These are phyloP conservation scores for Doris montereyensis DNA, from an alignment of 2,888 invertebrate species.

Conservation along the genomic window DNA sequence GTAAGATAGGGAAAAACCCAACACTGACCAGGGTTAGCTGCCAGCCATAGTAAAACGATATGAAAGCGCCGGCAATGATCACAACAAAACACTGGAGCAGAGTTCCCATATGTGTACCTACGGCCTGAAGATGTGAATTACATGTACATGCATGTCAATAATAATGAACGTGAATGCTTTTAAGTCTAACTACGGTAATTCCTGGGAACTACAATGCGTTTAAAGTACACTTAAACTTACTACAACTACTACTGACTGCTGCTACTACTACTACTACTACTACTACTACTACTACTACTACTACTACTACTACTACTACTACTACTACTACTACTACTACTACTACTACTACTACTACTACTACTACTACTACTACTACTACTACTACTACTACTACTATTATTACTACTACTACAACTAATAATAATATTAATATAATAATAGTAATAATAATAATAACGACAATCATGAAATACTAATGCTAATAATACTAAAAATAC, in stretches of 20 bases:
- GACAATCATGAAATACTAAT: no score
- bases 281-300: slow-evolving; percentile 26
- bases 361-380: neutral
- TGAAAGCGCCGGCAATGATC: neutral
- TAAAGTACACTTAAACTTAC: no score
- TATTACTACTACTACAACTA: neutral
- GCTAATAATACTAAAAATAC: no score
- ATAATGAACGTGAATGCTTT: no score
- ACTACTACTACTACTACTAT: neutral
- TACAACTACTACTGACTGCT: no score
- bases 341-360: slow-evolving; percentile 16
- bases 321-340: slow-evolving; percentile 36
- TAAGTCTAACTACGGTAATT: no score
- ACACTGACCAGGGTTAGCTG: neutral
- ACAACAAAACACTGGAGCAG: neutral
- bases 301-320: slow-evolving; percentile 34
- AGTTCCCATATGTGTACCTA: neutral
- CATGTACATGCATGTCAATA: no score
- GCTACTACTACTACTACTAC: neutral
- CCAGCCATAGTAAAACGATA: neutral
- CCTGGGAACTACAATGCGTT: no score
- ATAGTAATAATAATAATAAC: no score
- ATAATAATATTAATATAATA: no score
- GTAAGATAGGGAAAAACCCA: neutral
- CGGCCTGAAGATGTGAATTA: no score